These are phyloP conservation scores for Morpho achilles DNA, from an alignment of 2,888 invertebrate species.

Conservation along the genomic window DNA sequence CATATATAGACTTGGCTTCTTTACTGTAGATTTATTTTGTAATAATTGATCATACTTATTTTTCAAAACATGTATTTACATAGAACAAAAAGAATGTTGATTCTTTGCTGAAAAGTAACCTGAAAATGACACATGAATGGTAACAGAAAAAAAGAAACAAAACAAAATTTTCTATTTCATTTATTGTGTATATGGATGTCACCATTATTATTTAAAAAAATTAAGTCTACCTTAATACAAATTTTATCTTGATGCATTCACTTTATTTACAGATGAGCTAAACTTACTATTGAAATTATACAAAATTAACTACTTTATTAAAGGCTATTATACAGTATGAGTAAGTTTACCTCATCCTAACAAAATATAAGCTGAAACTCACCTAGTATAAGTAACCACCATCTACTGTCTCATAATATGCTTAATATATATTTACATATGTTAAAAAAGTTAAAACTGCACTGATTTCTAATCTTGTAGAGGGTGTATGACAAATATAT, in stretches of 20 bases:
- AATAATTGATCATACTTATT: no score
- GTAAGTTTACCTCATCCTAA: conserved; percentile 51
- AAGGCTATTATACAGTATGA: conserved; percentile 17
- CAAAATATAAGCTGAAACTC: conserved; percentile 36
- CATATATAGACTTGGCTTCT: no score
- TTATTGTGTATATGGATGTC: conserved; percentile 18
- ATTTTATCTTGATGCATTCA: conserved; percentile 49
- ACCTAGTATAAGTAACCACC: conserved; percentile 8
- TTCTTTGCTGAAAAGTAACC: no score
- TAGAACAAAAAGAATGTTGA: no score
- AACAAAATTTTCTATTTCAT: conserved; percentile 17
- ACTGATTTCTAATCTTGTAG: conserved; percentile 16
- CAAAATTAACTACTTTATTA: conserved; percentile 24
- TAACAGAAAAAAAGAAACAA: conserved; percentile 15
- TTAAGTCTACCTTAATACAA: conserved; percentile 44
- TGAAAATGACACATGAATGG: no score
- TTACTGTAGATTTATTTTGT: no score
- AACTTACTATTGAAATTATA: conserved; percentile 37
- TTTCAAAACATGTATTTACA: no score
- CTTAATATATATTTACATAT: conserved; percentile 31
- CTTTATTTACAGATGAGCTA: conserved; percentile 44
- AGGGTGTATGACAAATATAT: conserved; percentile 22
- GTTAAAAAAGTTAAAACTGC: conserved; percentile 25
- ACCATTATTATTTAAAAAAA: conserved; percentile 17
- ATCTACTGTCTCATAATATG: no score